Base-by-base conservation (phyloP, 1,140 invertebrate genomes). In the Anastrepha ludens region DNA sequence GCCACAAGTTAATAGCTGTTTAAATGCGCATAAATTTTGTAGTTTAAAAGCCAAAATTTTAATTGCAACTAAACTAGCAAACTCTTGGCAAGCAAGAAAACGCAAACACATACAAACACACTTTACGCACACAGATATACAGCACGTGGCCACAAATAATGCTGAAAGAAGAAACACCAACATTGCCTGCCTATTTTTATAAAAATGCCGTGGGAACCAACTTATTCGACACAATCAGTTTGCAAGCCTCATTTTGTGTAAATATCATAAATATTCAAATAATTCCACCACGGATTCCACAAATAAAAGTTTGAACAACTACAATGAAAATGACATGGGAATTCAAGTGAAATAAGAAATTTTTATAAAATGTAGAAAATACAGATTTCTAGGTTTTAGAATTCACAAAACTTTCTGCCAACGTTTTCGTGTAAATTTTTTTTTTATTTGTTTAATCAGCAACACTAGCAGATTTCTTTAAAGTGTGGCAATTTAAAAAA, bases 21-120 rank as follows among this genome's bases (percentile, higher is more conserved):
- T 67, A 67, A 67, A 67, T 67, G 65, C 39, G 65, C 65, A 41
- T 67, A 67, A 67, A 67, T 67, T 67, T 41, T 41, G 65, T 67
- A 67, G 39, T 67, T 67, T 67, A 39, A 41, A 67, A 67, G 29
- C 65, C 20, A 39, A 7, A 67, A 67, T 67, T 67, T 2, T 67
- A 67, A 67, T 67, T 67, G 29, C 65, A 11, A 67, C 11, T 29
- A 41, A 39, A 39, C 65, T 41, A 9, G 29, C 29, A 29, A 0
- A 29, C 29, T 29, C 29, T 29, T 29, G 29, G 29, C 29, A 29
- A 29, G 29, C 29, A 29, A 29, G 29, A 29, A 29, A 29, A 29
- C 29, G 29, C 29, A 29, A 0, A 67, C 15, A 13, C 13, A 41
- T 11, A 67, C 39, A 6, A 39, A 39, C 39, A 41, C 39, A 39